Evolutionary conservation across 2,888 invertebrate species (phyloP).

Genomic region (Alloplasta piceator): DNA sequence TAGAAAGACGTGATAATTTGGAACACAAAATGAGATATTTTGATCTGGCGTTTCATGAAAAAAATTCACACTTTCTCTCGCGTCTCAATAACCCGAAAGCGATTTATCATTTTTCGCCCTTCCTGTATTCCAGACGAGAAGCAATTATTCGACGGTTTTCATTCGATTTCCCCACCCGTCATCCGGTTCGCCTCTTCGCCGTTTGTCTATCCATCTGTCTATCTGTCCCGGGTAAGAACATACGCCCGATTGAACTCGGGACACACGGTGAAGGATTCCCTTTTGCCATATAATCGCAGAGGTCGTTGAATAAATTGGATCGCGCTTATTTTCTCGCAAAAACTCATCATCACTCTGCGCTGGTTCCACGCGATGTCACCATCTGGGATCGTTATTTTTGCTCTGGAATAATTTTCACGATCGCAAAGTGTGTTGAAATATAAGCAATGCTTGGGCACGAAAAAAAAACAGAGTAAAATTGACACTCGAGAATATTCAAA

Average conservation of each 20-base stretch:
- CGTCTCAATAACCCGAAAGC: slow-evolving; percentile 12
- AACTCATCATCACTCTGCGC: background rate
- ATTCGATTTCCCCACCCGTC: background rate
- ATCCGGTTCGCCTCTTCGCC: slow-evolving; percentile 4
- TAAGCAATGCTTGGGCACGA: too few species aligned
- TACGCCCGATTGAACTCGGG: slow-evolving; percentile 20
- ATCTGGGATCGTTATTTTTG: too few species aligned
- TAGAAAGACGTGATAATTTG: background rate
- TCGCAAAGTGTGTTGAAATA: too few species aligned
- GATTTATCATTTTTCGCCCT: slow-evolving; percentile 33
- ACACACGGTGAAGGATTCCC: slow-evolving; percentile 4
- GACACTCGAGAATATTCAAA: too few species aligned
- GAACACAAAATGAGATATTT: background rate
- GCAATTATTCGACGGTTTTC: slow-evolving; percentile 48
- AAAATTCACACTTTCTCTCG: background rate
- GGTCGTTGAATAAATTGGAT: slow-evolving; percentile 56
- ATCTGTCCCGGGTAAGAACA: slow-evolving; percentile 8
- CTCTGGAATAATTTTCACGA: too few species aligned
- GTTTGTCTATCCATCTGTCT: background rate
- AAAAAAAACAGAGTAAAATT: too few species aligned
- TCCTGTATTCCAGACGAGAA: background rate
- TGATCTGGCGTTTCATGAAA: background rate
- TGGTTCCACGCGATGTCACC: too few species aligned
- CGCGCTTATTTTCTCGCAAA: background rate
- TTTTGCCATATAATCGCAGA: slow-evolving; percentile 22